Conservation (phyloP, 2,113 vertebrate genomes). For the Ranitomeya imitator region DNA sequence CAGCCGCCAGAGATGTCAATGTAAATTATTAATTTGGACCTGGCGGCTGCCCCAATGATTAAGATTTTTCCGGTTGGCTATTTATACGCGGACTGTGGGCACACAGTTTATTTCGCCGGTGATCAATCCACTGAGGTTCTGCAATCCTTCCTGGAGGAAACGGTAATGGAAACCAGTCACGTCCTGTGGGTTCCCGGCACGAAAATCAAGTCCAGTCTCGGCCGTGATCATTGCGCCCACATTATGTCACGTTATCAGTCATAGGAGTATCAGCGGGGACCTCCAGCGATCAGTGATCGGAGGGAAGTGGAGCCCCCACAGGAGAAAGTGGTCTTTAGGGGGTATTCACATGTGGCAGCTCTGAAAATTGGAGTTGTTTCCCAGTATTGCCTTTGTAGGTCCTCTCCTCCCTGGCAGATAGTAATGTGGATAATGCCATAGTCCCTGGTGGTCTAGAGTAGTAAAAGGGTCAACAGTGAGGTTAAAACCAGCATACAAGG, state of each 20-base stretch:
- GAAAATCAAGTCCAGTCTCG: not conserved
- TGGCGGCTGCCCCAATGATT: not conserved
- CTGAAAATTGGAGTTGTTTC: too few species aligned
- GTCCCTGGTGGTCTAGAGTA: not conserved
- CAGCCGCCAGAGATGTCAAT: slow-evolving; percentile 8
- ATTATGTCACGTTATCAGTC: not conserved
- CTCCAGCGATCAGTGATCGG: not conserved
- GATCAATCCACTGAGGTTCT: slow-evolving; percentile 29
- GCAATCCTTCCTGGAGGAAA: slow-evolving; percentile 13
- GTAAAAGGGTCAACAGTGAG: not conserved
- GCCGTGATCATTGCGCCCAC: not conserved
- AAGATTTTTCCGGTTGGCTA: slow-evolving; percentile 5
- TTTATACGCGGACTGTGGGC: slow-evolving; percentile 14
- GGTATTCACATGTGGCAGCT: too few species aligned
- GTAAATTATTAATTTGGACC: slow-evolving; percentile 11
- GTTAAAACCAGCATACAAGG: not conserved
- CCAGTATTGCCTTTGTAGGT: not conserved
- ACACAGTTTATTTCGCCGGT: not conserved
- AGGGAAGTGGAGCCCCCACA: not conserved
- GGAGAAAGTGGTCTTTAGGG: not conserved
- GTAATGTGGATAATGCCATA: too few species aligned
- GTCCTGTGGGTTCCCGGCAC: not conserved
- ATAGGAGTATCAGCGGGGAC: not conserved
- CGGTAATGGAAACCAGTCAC: slow-evolving; percentile 3
- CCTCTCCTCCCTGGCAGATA: not conserved